Conservation (phyloP, 2,888 invertebrate genomes). For the Acheta domesticus region DNA sequence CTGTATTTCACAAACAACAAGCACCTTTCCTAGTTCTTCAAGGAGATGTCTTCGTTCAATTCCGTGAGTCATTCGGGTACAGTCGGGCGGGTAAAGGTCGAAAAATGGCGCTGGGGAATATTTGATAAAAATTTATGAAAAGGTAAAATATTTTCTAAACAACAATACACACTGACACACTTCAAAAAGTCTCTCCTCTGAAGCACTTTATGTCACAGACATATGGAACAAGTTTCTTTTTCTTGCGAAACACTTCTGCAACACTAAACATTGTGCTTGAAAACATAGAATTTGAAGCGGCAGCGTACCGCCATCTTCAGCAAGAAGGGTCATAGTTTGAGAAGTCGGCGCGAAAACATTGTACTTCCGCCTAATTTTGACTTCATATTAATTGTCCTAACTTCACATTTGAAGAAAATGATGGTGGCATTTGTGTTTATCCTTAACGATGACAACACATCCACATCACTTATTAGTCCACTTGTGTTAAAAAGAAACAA, state of each 20-base stretch:
- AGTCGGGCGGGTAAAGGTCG: slow-evolving; percentile 34
- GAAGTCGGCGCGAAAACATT: slow-evolving; percentile 2
- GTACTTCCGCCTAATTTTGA: slow-evolving; percentile 4
- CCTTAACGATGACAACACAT: neutral
- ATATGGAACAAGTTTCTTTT: slow-evolving; percentile 18
- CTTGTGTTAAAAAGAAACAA: neutral
- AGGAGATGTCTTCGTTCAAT: slow-evolving; percentile 39
- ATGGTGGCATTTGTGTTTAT: neutral
- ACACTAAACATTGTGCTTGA: slow-evolving; percentile 18
- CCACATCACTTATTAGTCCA: neutral
- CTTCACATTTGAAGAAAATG: neutral
- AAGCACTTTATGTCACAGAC: neutral
- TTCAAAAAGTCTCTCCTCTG: neutral
- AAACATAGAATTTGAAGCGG: slow-evolving; percentile 18
- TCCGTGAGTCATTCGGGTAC: slow-evolving; percentile 36
- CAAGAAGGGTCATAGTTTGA: slow-evolving; percentile 18
- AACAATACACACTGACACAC: slow-evolving; percentile 9
- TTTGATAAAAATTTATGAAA: neutral
- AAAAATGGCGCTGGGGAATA: slow-evolving; percentile 32
- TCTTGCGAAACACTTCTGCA: slow-evolving; percentile 11
- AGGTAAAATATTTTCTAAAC: slow-evolving; percentile 21
- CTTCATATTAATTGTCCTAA: neutral
- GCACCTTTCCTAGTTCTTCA: slow-evolving; percentile 39
- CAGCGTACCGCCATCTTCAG: slow-evolving; percentile 18
- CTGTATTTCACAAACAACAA: slow-evolving; percentile 34